Conservation (phyloP, 2,888 invertebrate species). For the Athetis lepigone region DNA sequence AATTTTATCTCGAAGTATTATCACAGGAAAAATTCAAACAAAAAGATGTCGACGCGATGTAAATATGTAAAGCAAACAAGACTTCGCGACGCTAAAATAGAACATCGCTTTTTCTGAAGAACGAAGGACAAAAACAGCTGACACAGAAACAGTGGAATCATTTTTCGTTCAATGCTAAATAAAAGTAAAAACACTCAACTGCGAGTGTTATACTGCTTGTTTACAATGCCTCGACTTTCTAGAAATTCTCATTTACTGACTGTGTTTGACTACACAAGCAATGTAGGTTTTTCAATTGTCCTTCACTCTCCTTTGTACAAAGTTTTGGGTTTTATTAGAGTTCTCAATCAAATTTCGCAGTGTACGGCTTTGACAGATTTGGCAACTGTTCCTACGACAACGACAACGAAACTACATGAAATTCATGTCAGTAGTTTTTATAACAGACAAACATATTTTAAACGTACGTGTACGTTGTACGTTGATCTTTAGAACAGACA, state of each 20-base stretch:
- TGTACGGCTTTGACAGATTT: neutral
- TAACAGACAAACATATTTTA: no score
- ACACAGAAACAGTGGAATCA: conserved; percentile 17
- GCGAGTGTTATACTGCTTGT: conserved; percentile 4
- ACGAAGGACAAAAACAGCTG: conserved; percentile 12
- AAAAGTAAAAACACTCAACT: conserved; percentile 20
- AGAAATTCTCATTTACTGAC: conserved; percentile 29
- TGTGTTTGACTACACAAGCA: conserved; percentile 11
- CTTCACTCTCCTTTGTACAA: conserved; percentile 6
- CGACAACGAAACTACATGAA: no score
- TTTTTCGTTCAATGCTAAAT: conserved; percentile 24
- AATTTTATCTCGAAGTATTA: no score
- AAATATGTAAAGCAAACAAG: neutral
- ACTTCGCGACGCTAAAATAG: conserved; percentile 1
- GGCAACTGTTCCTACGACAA: no score
- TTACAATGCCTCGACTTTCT: conserved; percentile 12
- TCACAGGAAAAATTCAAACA: no score
- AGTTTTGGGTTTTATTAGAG: neutral
- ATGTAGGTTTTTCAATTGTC: conserved; percentile 13
- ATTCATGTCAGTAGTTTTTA: no score
- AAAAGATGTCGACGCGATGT: neutral
- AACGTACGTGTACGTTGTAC: no score
- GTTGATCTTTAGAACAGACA: no score
- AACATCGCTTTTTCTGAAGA: conserved; percentile 15
- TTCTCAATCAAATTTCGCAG: conserved; percentile 9